These are phyloP conservation scores for Dendronephthya gigantea DNA, from an alignment of 64 coral and sea anemone species.

Conservation along the genomic window DNA sequence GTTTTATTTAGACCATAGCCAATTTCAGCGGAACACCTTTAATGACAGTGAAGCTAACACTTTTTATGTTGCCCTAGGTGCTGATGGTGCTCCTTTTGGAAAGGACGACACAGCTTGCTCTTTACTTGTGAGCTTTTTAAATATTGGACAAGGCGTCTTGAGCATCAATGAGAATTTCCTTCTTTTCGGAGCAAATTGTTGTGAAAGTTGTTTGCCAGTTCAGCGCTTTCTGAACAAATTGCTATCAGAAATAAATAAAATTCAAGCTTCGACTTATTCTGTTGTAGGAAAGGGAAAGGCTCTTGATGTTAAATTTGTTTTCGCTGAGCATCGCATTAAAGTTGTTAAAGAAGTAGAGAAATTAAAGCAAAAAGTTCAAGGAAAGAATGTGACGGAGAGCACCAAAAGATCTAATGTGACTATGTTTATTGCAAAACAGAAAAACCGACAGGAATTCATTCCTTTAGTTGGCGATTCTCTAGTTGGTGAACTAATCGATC, in stretches of 20 bases:
- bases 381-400: neutral
- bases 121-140: too few species aligned
- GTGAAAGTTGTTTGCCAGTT: neutral
- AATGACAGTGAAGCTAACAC: too few species aligned
- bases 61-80: too few species aligned
- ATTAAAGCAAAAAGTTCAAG: conserved; percentile 16
- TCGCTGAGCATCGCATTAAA: conserved; percentile 13
- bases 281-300: neutral
- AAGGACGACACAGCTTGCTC: too few species aligned
- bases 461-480: too few species aligned
- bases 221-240: neutral
- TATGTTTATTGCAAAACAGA: conserved; percentile 18
- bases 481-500: conserved; percentile 49
- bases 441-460: conserved; percentile 52
- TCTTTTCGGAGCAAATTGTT: neutral
- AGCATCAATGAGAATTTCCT: neutral
- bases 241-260: neutral
- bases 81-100: too few species aligned
- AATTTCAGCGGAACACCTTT: too few species aligned
- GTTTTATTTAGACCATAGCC: too few species aligned
- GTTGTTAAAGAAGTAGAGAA: conserved; percentile 38
- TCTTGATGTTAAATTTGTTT: neutral
- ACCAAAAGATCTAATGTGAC: conserved; percentile 41
- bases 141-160: too few species aligned
- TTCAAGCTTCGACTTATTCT: neutral